Evolutionary conservation across 2,888 invertebrate genomes (phyloP), one percentile per base, ranked within the genome.

Genomic region (Pediacus dermestoides): DNA sequence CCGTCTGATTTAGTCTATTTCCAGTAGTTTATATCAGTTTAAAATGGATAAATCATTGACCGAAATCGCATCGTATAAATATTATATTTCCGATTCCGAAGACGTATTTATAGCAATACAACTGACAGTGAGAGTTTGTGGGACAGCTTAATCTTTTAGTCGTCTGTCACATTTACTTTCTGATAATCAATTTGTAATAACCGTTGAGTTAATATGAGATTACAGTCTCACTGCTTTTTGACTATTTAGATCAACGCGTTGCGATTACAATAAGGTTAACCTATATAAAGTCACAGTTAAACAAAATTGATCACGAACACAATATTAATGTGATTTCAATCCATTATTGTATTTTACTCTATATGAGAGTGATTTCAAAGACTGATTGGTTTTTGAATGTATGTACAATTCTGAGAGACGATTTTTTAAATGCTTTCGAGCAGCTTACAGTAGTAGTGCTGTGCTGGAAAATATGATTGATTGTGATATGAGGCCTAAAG

Each of bases 101-200:
- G 8, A 18, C 4, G 8, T 6, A 18, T 6, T 18, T 18, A 6
- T 6, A 18, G 8, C 18, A 18, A 4, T 6, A 18, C 8, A 6
- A 4, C 10, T 23, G 23, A 9, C 4, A 3, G 23, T 23, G 9
- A 23, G 10, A 23, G 23, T n/a, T 37, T 30, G 31, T 38, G 36
- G 43, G 55, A 55, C 53, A 50, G 53, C 52, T 55, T 50, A 53
- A 53, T 53, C 50, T 49, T 53, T 50, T 44, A 52, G 46, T 39
- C 42, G 53, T 53, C 51, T 42, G 48, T 55, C 53, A 53, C 42
- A 38, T 39, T n/a, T 18, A 14, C 47, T 35, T 42, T 44, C 42
- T 43, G 44, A 45, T 50, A 48, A 52, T 55, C 53, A 51, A 51
- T 53, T 52, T 47, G 47, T 53, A 48, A 51, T 53, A 48, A 49